Percentiles rank a stretch among this genome's conserved stretches.
Conservation (phyloP, 2,797 vertebrate genomes). For the Distichodus sexfasciatus region DNA sequence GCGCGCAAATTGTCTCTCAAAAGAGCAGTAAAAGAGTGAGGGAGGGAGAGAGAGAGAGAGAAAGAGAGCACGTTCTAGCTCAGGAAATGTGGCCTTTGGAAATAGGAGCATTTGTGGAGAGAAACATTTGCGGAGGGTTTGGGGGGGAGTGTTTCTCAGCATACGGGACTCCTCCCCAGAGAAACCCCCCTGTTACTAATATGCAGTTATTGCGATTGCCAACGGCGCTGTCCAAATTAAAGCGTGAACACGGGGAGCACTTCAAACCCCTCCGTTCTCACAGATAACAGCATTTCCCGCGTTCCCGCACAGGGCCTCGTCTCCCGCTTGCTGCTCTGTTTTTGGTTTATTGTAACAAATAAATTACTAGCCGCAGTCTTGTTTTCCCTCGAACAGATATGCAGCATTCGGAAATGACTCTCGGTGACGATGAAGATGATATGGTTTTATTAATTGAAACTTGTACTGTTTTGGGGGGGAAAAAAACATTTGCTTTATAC, state of each 20-base stretch:
- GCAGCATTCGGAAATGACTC: slow-evolving; percentile 5
- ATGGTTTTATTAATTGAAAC: slow-evolving; percentile 14
- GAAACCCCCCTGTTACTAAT: slow-evolving; percentile 79
- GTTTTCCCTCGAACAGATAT: slow-evolving; percentile 31
- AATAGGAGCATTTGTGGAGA: slow-evolving; percentile 35
- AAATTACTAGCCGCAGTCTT: slow-evolving; percentile 40
- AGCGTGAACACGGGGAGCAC: slow-evolving; percentile 63
- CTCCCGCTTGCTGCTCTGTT: slow-evolving; percentile 43
- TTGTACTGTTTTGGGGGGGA: too few species aligned
- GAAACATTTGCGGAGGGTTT: slow-evolving; percentile 76
- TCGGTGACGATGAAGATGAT: slow-evolving; percentile 30
- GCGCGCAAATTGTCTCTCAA: slow-evolving; percentile 81
- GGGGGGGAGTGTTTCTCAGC: slow-evolving; percentile 70
- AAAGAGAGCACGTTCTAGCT: slow-evolving; percentile 66
- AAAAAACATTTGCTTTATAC: slow-evolving; percentile 5
- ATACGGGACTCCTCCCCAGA: slow-evolving; percentile 67
- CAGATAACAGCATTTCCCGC: slow-evolving; percentile 40
- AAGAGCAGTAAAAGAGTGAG: slow-evolving; percentile 77
- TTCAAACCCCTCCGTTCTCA: slow-evolving; percentile 61
- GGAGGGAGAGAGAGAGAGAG: slow-evolving; percentile 44
- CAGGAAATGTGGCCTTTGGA: slow-evolving; percentile 72
- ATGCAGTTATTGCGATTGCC: slow-evolving; percentile 81
- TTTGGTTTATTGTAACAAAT: slow-evolving; percentile 56
- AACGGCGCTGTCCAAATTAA: slow-evolving; percentile 77
- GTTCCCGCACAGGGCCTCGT: slow-evolving; percentile 26